Base-by-base conservation (phyloP, 2,888 invertebrate genomes). In the Eupelmus urozonus region DNA sequence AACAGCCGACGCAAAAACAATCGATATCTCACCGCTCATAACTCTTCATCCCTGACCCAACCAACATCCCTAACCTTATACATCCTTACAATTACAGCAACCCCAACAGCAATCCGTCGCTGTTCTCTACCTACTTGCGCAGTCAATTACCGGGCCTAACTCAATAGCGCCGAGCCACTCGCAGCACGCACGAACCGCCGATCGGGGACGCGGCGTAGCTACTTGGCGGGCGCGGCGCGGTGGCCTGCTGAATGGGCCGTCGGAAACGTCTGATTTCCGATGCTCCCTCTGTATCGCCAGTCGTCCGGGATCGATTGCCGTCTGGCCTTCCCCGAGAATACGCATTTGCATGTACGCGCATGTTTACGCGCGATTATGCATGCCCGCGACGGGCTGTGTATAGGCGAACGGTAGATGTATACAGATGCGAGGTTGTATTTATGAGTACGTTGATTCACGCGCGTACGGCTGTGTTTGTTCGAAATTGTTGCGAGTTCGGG, bases 251-350 rank as follows among this genome's bases (percentile, higher is more conserved):
- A 20, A 53, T 18, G 11, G 45, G n/a, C 49, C 23, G 7, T 20
- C 42, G 67, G 75, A 75, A 67, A 67, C 67, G 59, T 60, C 67
- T 67, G 59, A 75, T 75, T 75, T 67, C 67, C 67, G 67, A 67
- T 67, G 59, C 25, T 25, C 60, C 40, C 40, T 51, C 13, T 51
- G n/a, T 65, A 65, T 55, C 2, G 5, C 16, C 34, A 16, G 11
- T 16, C 18, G 25, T 16, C 16, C 27, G n/a, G 40, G 67, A 75
- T 75, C 67, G 75, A 75, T 75, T 60, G 75, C 75, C 59, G 60
- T 75, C 57, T 55, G 27, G 34, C 34, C 34, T 5, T 34, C 34
- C 3, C 34, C 9, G 16, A 25, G 57, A 66, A 66, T 59, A n/a
- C n/a, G 49, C 23, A 75, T 75, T 60, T 67, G 75, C 67, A 75